These are phyloP conservation scores for Pseudomugil gertrudae DNA, from an alignment of 2,797 vertebrate genomes.

Conservation along the genomic window DNA sequence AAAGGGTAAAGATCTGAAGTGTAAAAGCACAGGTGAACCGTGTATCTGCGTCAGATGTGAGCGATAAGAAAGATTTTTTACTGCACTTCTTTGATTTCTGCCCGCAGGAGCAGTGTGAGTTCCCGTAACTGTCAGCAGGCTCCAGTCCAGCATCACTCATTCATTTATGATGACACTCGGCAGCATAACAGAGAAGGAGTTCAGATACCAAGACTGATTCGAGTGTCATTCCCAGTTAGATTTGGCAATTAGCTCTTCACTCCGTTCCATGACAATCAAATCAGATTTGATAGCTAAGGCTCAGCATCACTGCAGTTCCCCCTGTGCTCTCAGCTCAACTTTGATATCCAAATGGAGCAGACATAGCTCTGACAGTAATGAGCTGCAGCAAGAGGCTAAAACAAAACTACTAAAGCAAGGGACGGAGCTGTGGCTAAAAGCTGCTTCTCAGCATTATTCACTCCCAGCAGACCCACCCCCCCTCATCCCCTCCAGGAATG, in stretches of 20 bases:
- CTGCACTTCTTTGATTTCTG: conserved; percentile 24
- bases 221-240: conserved; percentile 60
- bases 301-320: conserved; percentile 39
- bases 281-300: conserved; percentile 71
- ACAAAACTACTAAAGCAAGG: neutral
- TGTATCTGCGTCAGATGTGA: neutral
- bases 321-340: conserved; percentile 35
- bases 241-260: conserved; percentile 72
- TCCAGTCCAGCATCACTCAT: conserved; percentile 1
- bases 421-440: conserved; percentile 22
- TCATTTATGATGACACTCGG: neutral
- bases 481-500: conserved; percentile 1
- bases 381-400: conserved; percentile 47
- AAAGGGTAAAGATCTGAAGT: neutral
- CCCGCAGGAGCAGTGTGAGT: conserved; percentile 18
- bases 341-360: conserved; percentile 30
- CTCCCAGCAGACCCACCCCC: neutral
- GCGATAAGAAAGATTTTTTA: neutral
- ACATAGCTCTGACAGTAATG: conserved; percentile 61
- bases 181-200: conserved; percentile 17
- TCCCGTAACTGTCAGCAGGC: neutral
- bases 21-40: neutral
- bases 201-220: conserved; percentile 54
- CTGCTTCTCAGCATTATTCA: conserved; percentile 45
- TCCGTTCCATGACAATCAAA: conserved; percentile 73